A percentile compares a stretch with the other conserved stretches of the same genome.
phyloP scores from a whole-genome alignment of 2,888 invertebrate species.

The Stramonita haemastoma region DNA sequence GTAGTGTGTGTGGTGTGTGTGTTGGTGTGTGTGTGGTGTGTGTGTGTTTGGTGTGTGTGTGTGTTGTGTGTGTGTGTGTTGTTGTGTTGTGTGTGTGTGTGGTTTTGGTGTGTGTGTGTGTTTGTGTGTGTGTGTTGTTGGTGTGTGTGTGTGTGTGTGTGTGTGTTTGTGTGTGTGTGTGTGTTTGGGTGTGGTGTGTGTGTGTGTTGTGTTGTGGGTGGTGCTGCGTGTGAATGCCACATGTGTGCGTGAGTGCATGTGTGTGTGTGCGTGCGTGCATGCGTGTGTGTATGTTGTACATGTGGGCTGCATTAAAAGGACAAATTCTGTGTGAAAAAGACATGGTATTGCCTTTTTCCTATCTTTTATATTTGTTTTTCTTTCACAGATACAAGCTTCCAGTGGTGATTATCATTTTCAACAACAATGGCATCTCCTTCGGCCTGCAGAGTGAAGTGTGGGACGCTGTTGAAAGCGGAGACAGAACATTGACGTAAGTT shows the following conservation, averaged over 20 bases:
- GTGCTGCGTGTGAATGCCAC: background rate
- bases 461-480: conserved; percentile 80
- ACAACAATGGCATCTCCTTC: conserved; percentile 96
- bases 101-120: background rate
- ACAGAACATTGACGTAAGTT: conserved; percentile 86
- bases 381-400: conserved; percentile 89
- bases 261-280: background rate
- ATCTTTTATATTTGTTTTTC: background rate
- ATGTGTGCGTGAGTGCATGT: background rate
- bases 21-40: background rate
- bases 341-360: background rate
- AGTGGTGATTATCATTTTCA: conserved; percentile 91
- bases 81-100: background rate
- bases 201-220: background rate
- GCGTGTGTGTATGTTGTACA: background rate
- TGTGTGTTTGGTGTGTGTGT: background rate
- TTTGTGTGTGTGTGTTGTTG: no score
- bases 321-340: background rate
- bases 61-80: background rate
- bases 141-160: conserved; percentile 5
- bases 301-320: background rate
- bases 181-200: background rate
- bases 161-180: background rate
- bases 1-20: background rate
- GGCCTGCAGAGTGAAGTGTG: conserved; percentile 86